Base-by-base conservation (phyloP, 2,797 vertebrate species). In the Phrynocephalus vlangalii region DNA sequence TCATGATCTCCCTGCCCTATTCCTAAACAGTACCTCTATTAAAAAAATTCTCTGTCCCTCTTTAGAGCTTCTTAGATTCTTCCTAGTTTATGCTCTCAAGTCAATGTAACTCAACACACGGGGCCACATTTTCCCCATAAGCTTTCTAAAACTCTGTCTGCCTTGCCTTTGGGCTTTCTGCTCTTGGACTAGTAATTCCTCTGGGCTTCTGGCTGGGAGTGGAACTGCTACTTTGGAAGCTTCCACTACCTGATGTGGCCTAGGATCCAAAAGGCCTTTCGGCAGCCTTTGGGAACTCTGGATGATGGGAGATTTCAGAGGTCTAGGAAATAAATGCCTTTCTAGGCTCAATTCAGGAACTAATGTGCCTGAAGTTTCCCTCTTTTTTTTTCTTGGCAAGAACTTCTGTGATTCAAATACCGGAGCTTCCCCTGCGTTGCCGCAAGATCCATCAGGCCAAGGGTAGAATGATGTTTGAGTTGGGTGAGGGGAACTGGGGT, bases 401-500 rank as follows among this genome's bases (percentile, higher is more conserved):
- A 10, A 26, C 6, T 16, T 52, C 44, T 38, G 30, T 73, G 60
- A 0, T 26, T 60, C 48, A 72, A 56, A 60, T 38, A 22, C 67
- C 28, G 13, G 5, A 28, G 6, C 50, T 79, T 60, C 30, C n/a
- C 77, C 70, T 60, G 44, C 7, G 22, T 73, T 73, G 38, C 60
- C 75, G 5, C 20, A 9, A 80, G 70, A 80, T 44, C 16, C 30
- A 18, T 50, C 44, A 24, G 50, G 6, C 28, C 71, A 66, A 81
- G 11, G 22, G 33, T 2, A n/a, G 26, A 15, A 13, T 38, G 76
- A 26, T 13, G 44, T 5, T 6, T 56, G 52, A 56, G 28, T 71
- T 86, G 84, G 66, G 83, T 87, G 30, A 1, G 52, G 83, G 91
- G 84, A 90, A 86, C 26, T 38, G 16, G 15, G 6, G 20, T 44